Evolutionary conservation across 2,113 vertebrate species (phyloP).

Genomic region (Rhadina sibilatrix): DNA sequence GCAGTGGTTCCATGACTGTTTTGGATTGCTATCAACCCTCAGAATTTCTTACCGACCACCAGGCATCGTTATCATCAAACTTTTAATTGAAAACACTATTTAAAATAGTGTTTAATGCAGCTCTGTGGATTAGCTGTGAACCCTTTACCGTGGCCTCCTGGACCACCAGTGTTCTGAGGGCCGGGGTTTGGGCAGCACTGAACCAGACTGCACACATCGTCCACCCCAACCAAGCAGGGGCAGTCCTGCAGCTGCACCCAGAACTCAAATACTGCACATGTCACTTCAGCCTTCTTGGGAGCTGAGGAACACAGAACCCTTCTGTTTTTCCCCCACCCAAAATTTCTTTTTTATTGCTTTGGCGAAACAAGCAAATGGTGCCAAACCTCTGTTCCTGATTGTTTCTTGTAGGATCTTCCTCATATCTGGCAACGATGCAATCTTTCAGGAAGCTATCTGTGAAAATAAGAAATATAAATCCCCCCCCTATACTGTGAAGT

Average conservation of each 20-base stretch:
- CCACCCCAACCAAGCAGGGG: background rate
- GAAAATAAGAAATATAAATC: background rate
- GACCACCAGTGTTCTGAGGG: constrained; percentile 37
- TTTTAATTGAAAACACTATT: constrained; percentile 63
- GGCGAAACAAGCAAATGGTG: background rate
- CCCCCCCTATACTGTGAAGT: fast-evolving
- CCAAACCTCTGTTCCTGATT: background rate
- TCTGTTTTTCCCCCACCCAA: background rate
- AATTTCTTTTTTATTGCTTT: background rate
- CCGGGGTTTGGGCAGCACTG: background rate
- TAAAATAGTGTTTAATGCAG: constrained; percentile 33
- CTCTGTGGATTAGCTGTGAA: constrained; percentile 17
- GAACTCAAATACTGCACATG: background rate
- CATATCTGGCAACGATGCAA: background rate
- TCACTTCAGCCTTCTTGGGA: background rate
- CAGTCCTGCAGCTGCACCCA: background rate
- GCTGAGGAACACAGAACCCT: background rate
- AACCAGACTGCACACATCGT: constrained; percentile 32
- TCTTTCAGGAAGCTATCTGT: background rate
- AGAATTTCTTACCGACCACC: constrained; percentile 34
- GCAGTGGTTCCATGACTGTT: background rate
- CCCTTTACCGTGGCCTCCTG: constrained; percentile 24
- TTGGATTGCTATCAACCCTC: constrained; percentile 44
- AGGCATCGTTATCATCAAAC: constrained; percentile 31
- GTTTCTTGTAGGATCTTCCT: background rate